Base-by-base conservation (phyloP, 1,140 invertebrate species). In the Brachionus manjavacas region DNA sequence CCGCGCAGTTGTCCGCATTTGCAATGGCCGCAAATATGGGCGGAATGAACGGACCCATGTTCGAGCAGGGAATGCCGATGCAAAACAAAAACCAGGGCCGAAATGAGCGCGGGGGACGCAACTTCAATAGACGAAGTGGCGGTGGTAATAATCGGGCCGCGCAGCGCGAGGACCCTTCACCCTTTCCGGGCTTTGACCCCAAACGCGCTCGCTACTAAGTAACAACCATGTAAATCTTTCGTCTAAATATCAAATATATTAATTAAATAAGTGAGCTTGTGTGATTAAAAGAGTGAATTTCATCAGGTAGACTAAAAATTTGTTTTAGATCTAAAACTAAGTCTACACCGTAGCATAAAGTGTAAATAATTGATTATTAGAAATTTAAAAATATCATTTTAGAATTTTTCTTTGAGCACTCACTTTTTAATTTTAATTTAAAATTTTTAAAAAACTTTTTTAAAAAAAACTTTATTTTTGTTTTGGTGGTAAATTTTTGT, bases 1-100 rank as follows among this genome's bases (percentile, higher is more conserved):
- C 79, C 8, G 79, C 79, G 11, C 79, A 81, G 25, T 46, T 81
- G 25, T 81, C 79, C 0, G 79, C 79, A 9, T 81, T 81, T 60
- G 79, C 79, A 3, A 64, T 81, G 79, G 79, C 79, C 11, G 79
- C 79, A 9, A 72, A 72, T 20, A 72, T 72, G 68, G 41, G 39
- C 35, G 35, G 28, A 41, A 68, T 68, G 28, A 72, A 72, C 35
- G 68, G 68, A 39, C 68, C 68, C 11, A 76, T 76, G 72, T 76
- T 28, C 25, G 72, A 76, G 12, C 68, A 72, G 23, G 72, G 72
- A 46, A 43, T 23, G 46, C 43, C 41, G 46, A 72, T 72, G 68
- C 68, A 39, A 41, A 72, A 35, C 31, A 35, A 35, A 35, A 35
- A 72, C n/a, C 68, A 72, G 35, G 68, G 35, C 28, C 43, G 70